A percentile compares a stretch with the other conserved stretches of the same genome.
Conservation (phyloP, 2,888 invertebrate species). For the Mesoligia furuncula region DNA sequence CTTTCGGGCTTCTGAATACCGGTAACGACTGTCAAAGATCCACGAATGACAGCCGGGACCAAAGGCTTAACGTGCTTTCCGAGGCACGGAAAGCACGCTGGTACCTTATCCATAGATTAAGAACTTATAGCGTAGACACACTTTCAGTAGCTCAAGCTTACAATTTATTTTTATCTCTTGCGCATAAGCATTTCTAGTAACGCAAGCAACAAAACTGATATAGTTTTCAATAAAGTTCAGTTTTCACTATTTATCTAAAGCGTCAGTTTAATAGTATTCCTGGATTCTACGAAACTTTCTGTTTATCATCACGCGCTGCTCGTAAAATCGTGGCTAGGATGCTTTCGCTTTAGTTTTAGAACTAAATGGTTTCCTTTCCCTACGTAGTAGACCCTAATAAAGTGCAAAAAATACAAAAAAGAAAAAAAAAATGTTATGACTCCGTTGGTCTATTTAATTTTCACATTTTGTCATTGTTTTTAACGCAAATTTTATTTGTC, state of each 20-base stretch:
- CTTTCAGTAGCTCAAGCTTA: background rate
- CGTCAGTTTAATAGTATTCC: slow-evolving; percentile 28
- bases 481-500: background rate
- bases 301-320: slow-evolving; percentile 52
- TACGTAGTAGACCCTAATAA: background rate
- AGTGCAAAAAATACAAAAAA: background rate
- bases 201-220: slow-evolving; percentile 1
- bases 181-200: background rate
- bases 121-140: background rate
- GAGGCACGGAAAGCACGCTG: too few species aligned
- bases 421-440: background rate
- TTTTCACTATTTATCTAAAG: slow-evolving; percentile 46
- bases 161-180: background rate
- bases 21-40: too few species aligned
- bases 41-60: too few species aligned
- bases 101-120: background rate
- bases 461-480: too few species aligned
- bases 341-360: slow-evolving; percentile 20
- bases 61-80: too few species aligned
- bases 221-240: background rate
- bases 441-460: too few species aligned
- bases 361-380: background rate
- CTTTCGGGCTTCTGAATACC: too few species aligned
- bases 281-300: slow-evolving; percentile 20
- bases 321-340: slow-evolving; percentile 28